Conservation (phyloP, 2,797 vertebrate genomes). For the Helostoma temminkii region DNA sequence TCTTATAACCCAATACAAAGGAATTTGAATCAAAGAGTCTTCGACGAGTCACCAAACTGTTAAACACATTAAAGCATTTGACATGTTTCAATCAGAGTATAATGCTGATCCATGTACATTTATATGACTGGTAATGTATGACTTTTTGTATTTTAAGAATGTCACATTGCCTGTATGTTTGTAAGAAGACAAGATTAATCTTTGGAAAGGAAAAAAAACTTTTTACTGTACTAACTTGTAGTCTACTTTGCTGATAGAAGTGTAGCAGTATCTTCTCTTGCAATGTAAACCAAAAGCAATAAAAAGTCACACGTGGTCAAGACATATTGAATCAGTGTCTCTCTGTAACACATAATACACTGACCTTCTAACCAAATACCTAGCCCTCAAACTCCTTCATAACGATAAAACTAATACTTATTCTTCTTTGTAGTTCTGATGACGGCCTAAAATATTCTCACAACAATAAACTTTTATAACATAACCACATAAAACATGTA, state of each 20-base stretch:
- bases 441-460: too few relatives aligned
- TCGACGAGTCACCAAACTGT: conserved; percentile 34
- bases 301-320: conserved; percentile 82
- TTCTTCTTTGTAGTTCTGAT: too few relatives aligned
- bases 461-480: too few relatives aligned
- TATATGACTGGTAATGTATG: conserved; percentile 63
- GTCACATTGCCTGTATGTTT: conserved; percentile 76
- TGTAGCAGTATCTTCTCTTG: conserved; percentile 81
- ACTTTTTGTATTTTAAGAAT: conserved; percentile 69
- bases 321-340: conserved; percentile 66
- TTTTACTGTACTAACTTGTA: conserved; percentile 87
- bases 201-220: conserved; percentile 66
- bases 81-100: conserved; percentile 39
- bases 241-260: conserved; percentile 83
- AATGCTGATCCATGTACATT: conserved; percentile 64
- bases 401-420: too few relatives aligned
- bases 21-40: conserved; percentile 41
- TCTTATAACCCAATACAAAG: conserved; percentile 58
- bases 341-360: conserved; percentile 25
- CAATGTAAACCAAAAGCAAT: conserved; percentile 80
- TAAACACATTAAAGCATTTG: conserved; percentile 33
- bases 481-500: too few relatives aligned
- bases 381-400: too few relatives aligned
- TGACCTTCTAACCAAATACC: too few relatives aligned
- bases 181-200: conserved; percentile 78